Evolutionary conservation across 2,113 vertebrate species (phyloP).

Genomic region (Ptychochromis oligacanthus): DNA sequence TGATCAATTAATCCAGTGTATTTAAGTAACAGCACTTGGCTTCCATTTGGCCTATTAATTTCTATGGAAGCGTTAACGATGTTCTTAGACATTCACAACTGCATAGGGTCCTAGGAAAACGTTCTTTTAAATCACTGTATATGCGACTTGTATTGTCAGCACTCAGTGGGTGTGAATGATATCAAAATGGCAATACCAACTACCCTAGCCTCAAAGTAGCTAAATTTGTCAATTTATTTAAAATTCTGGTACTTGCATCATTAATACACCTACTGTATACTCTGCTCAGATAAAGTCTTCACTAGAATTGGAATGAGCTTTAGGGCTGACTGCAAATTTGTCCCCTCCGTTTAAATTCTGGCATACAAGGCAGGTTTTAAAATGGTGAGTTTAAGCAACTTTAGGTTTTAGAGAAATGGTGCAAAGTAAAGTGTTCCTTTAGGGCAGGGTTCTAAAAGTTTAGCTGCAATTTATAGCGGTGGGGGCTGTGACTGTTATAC

Average conservation of each 20-base stretch:
- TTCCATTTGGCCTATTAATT: not conserved
- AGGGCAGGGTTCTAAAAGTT: not conserved
- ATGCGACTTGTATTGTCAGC: not conserved
- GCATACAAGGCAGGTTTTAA: not conserved
- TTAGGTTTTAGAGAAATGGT: not conserved
- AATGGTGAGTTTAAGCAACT: not conserved
- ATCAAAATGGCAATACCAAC: too few species aligned
- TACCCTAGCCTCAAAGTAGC: too few species aligned
- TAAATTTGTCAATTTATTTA: not conserved
- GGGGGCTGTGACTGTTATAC: not conserved
- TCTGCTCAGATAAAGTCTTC: not conserved
- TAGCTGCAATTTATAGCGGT: not conserved
- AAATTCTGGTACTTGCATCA: not conserved
- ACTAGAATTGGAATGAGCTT: not conserved
- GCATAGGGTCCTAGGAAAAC: not conserved
- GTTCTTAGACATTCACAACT: not conserved
- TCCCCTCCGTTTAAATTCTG: not conserved
- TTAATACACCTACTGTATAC: not conserved
- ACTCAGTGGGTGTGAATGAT: not conserved
- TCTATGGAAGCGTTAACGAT: rapidly evolving
- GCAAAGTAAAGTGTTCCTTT: not conserved
- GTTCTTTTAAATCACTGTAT: not conserved
- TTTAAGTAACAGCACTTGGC: too few species aligned
- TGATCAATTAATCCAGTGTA: too few species aligned
- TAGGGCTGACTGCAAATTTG: not conserved